Conservation (phyloP, 2,113 vertebrate genomes). For the Scartelaos histophorus region DNA sequence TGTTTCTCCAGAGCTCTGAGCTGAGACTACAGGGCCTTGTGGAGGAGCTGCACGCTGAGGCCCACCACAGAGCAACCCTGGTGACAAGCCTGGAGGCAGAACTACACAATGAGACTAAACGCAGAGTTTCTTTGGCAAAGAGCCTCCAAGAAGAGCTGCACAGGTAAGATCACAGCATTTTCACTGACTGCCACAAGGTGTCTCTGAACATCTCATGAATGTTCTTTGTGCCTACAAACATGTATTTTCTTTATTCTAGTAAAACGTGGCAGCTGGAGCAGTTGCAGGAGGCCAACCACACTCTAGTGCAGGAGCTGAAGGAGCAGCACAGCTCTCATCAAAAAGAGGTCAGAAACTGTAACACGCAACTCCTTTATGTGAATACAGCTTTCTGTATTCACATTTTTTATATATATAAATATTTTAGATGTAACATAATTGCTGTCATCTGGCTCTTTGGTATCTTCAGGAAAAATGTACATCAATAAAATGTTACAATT, state of each 20-base stretch:
- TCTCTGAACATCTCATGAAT: neutral
- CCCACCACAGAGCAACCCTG: conserved; percentile 44
- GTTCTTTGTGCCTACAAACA: neutral
- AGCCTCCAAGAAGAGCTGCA: conserved; percentile 55
- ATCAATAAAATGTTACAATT: neutral
- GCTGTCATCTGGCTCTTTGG: neutral
- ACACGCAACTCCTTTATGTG: neutral
- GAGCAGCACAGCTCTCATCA: conserved; percentile 37
- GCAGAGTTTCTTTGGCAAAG: conserved; percentile 45
- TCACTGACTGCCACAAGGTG: neutral
- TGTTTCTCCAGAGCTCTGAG: conserved; percentile 70
- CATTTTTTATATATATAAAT: neutral
- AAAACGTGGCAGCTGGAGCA: conserved; percentile 61
- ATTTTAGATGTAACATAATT: neutral
- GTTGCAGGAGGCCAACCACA: conserved; percentile 39
- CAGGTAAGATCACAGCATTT: conserved; percentile 42
- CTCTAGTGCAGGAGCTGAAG: conserved; percentile 49
- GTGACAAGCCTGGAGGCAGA: conserved; percentile 49
- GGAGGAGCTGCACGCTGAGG: conserved; percentile 69
- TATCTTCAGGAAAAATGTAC: no score
- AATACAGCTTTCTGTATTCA: neutral
- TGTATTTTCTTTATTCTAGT: conserved; percentile 39
- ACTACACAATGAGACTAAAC: conserved; percentile 54
- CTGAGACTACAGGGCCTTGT: conserved; percentile 71
- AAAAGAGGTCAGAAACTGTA: conserved; percentile 39